Base-by-base conservation (phyloP, 1,140 invertebrate genomes). In the Papilio polytes region DNA sequence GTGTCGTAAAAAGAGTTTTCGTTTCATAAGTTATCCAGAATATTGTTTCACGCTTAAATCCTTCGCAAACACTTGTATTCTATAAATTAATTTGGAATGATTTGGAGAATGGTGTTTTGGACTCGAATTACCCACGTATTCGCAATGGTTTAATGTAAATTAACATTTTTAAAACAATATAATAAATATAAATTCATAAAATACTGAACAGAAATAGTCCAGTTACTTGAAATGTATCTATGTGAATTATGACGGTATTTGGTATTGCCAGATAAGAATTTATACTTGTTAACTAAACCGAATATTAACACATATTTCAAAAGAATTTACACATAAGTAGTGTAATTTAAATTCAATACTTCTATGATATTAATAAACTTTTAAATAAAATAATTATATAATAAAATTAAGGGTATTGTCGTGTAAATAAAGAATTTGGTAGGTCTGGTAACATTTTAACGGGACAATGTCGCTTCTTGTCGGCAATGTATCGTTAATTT, bases 21-120 rank as follows among this genome's bases (percentile, higher is more conserved):
- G 85, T 91, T 91, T 91, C 72, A 94, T 95, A 94, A 94, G 94
- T 95, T 95, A 95, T 94, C 94, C 94, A 95, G 94, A 95, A 95
- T 94, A 92, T 89, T 95, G 93, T 93, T 90, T 90, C 78, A 78
- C 53, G 41, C 77, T 78, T 82, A 59, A 78, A 81, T 63, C 77
- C 82, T 87, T 84, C 74, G 84, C 80, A 70, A 76, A 81, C 84
- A 85, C 72, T 83, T 84, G 80, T 81, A 20, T 80, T 77, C 80
- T 77, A 70, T 70, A 31, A 6, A 31, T 70, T 31, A 31, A 70
- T 18, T 70, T 31, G 31, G 26, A 70, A 36, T 63, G 26, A 70
- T 36, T 31, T 31, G 22, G 10, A 18, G 63, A 20, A 48, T n/a
- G 53, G 13, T 15, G 3, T 6, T 18, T 70, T 36, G 22, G 13